Conservation (phyloP, 2,888 invertebrate species). For the Amphipoea lucens region DNA sequence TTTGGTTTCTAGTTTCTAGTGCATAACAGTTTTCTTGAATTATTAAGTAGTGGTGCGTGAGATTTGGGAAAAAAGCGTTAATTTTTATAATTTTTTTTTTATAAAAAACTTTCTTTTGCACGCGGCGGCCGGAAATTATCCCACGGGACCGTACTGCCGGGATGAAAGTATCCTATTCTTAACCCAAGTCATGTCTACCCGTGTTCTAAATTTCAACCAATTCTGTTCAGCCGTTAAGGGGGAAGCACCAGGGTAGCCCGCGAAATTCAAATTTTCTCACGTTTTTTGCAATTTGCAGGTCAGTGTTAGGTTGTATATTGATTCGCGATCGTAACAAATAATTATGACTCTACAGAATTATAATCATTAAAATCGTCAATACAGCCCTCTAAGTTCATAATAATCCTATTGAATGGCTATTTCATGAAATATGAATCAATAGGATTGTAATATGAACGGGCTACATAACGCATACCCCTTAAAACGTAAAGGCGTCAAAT, state of each 20-base stretch:
- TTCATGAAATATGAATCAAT: too few relatives aligned
- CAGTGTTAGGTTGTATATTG: too few relatives aligned
- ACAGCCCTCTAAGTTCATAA: too few relatives aligned
- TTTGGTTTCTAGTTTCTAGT: slow-evolving; percentile 4
- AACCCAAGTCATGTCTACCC: neutral
- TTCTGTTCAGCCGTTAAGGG: neutral
- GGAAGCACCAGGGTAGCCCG: neutral
- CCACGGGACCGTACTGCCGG: neutral
- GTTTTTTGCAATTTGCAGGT: neutral
- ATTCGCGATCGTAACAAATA: too few relatives aligned
- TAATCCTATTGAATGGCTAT: too few relatives aligned
- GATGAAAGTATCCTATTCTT: neutral
- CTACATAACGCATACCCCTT: too few relatives aligned
- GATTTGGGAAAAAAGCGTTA: neutral
- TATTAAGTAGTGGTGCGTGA: neutral
- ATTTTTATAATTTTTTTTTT: neutral
- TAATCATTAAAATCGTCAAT: too few relatives aligned
- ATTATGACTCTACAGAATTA: too few relatives aligned
- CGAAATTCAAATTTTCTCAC: neutral
- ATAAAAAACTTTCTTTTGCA: too few relatives aligned
- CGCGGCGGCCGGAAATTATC: neutral
- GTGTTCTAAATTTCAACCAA: neutral
- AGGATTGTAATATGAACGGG: too few relatives aligned
- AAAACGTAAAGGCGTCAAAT: too few relatives aligned
- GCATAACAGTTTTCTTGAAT: slow-evolving; percentile 18